These are phyloP conservation scores for Dolichopus griseipennis DNA, from an alignment of 2,888 invertebrate species.

Conservation along the genomic window DNA sequence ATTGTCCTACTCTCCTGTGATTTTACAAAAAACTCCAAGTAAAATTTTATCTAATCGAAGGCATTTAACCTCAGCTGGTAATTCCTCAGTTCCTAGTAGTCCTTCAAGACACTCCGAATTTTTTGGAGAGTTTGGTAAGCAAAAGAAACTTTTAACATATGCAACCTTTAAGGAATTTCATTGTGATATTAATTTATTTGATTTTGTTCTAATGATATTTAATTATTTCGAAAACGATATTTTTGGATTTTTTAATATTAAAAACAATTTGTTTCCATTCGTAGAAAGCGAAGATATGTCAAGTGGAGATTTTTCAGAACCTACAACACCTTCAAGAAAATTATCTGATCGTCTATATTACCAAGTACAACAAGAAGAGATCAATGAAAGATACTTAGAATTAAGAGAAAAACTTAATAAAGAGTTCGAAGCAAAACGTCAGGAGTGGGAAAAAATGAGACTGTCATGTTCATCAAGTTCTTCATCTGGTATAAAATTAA, in stretches of 20 bases:
- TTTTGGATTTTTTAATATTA: no score
- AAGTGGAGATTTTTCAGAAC: slow-evolving; percentile 47
- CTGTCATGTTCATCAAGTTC: slow-evolving; percentile 28
- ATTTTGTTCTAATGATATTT: no score
- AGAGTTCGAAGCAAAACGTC: slow-evolving; percentile 65
- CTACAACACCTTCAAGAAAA: slow-evolving; percentile 34
- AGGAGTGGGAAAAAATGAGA: slow-evolving; percentile 51
- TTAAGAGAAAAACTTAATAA: slow-evolving; percentile 63
- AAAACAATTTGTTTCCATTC: slow-evolving; percentile 18
- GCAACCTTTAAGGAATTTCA: no score
- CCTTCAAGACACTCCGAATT: slow-evolving; percentile 58
- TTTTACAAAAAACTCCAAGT: slow-evolving; percentile 42
- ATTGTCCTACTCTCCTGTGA: slow-evolving; percentile 38
- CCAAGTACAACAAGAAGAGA: slow-evolving; percentile 51
- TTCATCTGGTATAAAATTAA: slow-evolving; percentile 19
- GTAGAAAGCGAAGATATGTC: slow-evolving; percentile 42
- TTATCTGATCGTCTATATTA: slow-evolving; percentile 31
- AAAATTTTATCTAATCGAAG: slow-evolving; percentile 31
- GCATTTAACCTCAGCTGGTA: slow-evolving; percentile 42
- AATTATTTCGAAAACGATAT: no score
- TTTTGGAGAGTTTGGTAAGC: slow-evolving; percentile 57
- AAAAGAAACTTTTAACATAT: no score
- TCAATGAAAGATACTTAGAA: slow-evolving; percentile 60
- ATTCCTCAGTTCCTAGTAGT: slow-evolving; percentile 58
- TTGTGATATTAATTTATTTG: no score